These are phyloP conservation scores for Pseudomyrmex cubaensis DNA, from an alignment of 1,140 invertebrate species.

Conservation along the genomic window DNA sequence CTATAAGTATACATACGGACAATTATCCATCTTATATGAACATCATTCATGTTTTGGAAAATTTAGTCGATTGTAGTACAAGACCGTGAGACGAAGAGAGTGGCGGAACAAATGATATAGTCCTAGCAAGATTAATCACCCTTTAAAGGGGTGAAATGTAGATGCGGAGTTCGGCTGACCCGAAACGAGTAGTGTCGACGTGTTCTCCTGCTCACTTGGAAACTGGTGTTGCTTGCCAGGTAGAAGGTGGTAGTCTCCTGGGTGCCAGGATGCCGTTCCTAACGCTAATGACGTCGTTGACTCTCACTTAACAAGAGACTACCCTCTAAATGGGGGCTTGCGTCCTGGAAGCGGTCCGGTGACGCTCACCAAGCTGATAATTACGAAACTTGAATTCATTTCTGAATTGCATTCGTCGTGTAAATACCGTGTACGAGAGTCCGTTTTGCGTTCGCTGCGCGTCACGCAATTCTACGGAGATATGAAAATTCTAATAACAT, in stretches of 20 bases:
- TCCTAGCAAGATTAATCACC: constrained; percentile 11
- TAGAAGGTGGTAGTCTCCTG: constrained; percentile 69
- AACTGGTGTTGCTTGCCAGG: constrained; percentile 60
- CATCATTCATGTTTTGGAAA: background rate
- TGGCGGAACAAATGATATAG: background rate
- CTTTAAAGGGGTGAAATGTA: constrained; percentile 32
- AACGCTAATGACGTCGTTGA: constrained; percentile 79
- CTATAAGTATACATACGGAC: no score
- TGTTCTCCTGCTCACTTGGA: constrained; percentile 47
- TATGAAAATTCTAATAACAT: no score
- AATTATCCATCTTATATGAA: no score
- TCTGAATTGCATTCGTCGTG: constrained; percentile 68
- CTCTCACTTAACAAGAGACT: constrained; percentile 80
- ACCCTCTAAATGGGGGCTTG: constrained; percentile 76
- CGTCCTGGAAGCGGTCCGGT: constrained; percentile 63
- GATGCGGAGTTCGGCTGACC: constrained; percentile 18
- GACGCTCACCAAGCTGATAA: constrained; percentile 67
- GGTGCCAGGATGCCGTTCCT: constrained; percentile 76
- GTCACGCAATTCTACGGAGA: background rate
- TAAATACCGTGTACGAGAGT: constrained; percentile 58
- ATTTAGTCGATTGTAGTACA: background rate
- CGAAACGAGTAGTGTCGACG: constrained; percentile 32
- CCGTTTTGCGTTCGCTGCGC: background rate
- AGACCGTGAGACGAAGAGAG: background rate
- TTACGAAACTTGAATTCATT: constrained; percentile 73